Evolutionary conservation across 2,797 vertebrate genomes (phyloP).

Genomic region (Poecilia picta): DNA sequence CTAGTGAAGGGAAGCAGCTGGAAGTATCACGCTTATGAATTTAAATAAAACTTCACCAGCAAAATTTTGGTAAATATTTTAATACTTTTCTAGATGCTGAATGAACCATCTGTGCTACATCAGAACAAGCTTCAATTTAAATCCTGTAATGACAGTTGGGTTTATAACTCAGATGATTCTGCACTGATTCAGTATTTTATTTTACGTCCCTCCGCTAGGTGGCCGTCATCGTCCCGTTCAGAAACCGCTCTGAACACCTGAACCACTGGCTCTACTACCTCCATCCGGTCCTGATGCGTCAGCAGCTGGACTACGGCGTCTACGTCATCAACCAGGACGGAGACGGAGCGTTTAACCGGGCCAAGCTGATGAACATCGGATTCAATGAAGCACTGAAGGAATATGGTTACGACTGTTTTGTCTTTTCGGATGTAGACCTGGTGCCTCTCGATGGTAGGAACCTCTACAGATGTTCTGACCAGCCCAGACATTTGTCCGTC

Average conservation of each 20-base stretch:
- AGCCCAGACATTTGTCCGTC: constrained; percentile 92
- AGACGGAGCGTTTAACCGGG: too few species aligned
- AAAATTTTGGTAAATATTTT: background rate
- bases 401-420: constrained; percentile 91
- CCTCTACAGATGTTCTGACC: constrained; percentile 88
- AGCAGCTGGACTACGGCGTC: constrained; percentile 86
- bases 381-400: constrained; percentile 89
- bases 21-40: background rate
- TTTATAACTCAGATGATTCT: background rate
- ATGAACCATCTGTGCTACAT: background rate
- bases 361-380: constrained; percentile 91
- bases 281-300: constrained; percentile 86
- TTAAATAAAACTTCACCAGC: background rate
- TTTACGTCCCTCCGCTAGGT: constrained; percentile 66
- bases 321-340: constrained; percentile 88
- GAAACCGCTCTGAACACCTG: constrained; percentile 76
- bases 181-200: background rate
- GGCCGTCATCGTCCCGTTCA: constrained; percentile 89
- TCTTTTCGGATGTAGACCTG: constrained; percentile 94
- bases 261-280: constrained; percentile 85
- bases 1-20: background rate
- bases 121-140: background rate
- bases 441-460: constrained; percentile 92
- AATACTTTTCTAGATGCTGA: background rate
- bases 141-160: background rate